Percentiles rank a stretch among this genome's conserved stretches.
Conservation (phyloP, 2,113 vertebrate species). For the Pterocles orientalis region DNA sequence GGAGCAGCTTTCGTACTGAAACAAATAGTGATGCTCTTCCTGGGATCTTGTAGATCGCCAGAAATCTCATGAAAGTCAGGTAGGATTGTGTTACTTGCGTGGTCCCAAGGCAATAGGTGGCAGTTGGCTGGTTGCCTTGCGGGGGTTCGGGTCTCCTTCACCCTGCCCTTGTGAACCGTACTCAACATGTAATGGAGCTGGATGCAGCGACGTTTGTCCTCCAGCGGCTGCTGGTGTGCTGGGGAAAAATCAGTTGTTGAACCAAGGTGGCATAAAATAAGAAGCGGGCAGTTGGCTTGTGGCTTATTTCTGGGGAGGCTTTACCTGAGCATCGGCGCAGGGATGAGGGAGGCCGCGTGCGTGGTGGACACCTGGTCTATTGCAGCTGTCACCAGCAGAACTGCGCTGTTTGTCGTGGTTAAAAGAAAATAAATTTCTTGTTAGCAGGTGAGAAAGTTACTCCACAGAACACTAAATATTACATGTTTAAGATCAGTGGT, state of each 20-base stretch:
- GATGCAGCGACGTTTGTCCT: not conserved
- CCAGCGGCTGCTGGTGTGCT: not conserved
- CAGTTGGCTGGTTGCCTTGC: not conserved
- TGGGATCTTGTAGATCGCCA: not conserved
- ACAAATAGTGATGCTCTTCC: not conserved
- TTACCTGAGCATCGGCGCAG: fast-evolving
- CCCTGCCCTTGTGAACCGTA: not conserved
- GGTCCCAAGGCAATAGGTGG: fast-evolving
- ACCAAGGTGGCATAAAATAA: not conserved
- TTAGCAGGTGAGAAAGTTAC: not conserved
- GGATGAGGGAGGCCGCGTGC: not conserved
- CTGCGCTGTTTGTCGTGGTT: not conserved
- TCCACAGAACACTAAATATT: not conserved
- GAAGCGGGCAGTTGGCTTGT: not conserved
- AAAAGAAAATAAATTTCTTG: not conserved
- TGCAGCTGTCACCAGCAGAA: not conserved
- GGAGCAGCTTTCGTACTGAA: not conserved
- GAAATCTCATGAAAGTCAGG: not conserved
- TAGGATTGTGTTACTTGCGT: not conserved
- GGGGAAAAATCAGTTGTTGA: not conserved
- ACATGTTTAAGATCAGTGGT: not conserved
- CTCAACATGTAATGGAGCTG: not conserved
- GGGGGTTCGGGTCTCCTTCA: not conserved
- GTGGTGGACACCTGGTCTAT: not conserved
- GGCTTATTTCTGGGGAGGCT: fast-evolving